These are phyloP conservation scores for Cyclina sinensis DNA, from an alignment of 1,140 invertebrate species.

Conservation along the genomic window DNA sequence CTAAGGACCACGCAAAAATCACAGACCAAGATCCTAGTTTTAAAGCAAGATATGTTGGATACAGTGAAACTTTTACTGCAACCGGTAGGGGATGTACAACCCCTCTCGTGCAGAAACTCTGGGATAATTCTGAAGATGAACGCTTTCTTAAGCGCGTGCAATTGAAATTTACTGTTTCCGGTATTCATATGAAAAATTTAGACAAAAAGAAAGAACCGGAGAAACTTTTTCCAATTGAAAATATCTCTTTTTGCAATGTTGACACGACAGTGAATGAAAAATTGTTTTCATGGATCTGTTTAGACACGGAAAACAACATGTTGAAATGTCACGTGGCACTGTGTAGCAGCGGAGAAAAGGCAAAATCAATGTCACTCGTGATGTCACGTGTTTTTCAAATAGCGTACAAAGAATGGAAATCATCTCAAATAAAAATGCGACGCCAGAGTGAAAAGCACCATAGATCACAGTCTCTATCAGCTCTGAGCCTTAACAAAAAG, in stretches of 20 bases:
- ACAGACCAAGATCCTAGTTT: conserved; percentile 75
- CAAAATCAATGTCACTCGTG: conserved; percentile 80
- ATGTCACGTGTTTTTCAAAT: conserved; percentile 81
- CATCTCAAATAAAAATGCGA: conserved; percentile 44
- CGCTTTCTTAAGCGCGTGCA: conserved; percentile 70
- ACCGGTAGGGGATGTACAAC: conserved; percentile 75
- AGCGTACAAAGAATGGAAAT: conserved; percentile 79
- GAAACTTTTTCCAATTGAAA: conserved; percentile 72
- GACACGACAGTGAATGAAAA: conserved; percentile 72
- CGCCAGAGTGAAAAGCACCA: conserved; percentile 32
- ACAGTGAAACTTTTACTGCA: conserved; percentile 73
- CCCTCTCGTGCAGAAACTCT: conserved; percentile 73
- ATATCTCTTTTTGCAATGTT: conserved; percentile 78
- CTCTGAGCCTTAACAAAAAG: neutral
- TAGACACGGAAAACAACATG: conserved; percentile 44
- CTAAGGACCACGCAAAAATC: conserved; percentile 74
- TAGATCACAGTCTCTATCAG: conserved; percentile 15
- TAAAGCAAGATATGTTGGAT: conserved; percentile 76
- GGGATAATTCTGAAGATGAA: conserved; percentile 77
- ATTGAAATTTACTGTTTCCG: conserved; percentile 67
- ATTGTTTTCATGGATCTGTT: conserved; percentile 83
- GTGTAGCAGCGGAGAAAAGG: conserved; percentile 78
- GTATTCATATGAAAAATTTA: conserved; percentile 68
- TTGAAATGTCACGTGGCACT: conserved; percentile 79
- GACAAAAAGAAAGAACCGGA: conserved; percentile 68